phyloP scores from a whole-genome alignment of 2,113 vertebrate species.

The Rhadina sibilatrix region DNA sequence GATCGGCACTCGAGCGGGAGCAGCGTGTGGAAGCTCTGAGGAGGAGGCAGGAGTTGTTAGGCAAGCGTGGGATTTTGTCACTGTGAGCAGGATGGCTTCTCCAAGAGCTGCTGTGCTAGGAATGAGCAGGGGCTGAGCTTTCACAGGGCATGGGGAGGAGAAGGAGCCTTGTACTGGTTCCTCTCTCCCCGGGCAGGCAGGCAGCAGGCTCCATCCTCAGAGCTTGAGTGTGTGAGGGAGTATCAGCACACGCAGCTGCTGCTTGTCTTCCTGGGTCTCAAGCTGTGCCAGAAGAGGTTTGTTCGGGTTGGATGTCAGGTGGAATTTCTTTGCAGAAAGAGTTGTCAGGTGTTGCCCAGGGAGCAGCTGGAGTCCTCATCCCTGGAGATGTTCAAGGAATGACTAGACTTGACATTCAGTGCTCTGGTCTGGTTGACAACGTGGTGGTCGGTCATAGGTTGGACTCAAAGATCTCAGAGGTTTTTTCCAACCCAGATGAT shows the following conservation, averaged over 20 bases:
- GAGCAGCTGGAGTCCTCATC: neutral
- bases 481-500: neutral
- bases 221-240: neutral
- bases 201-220: neutral
- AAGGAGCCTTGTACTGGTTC: neutral
- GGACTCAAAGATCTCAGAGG: neutral
- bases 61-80: neutral
- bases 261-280: neutral
- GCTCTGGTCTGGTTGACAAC: neutral
- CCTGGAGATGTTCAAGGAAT: neutral
- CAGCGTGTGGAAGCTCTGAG: neutral
- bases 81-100: neutral
- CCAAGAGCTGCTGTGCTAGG: neutral
- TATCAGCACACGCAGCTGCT: rapidly evolving
- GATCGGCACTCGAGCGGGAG: neutral
- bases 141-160: neutral
- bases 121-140: neutral
- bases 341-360: neutral
- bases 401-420: too few relatives aligned
- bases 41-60: constrained; percentile 22
- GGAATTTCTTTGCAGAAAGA: neutral
- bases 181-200: neutral
- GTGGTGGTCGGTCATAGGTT: neutral
- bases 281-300: neutral
- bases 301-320: neutral